Conservation (phyloP, 2,888 invertebrate genomes). For the Dolichopus griseipennis region DNA sequence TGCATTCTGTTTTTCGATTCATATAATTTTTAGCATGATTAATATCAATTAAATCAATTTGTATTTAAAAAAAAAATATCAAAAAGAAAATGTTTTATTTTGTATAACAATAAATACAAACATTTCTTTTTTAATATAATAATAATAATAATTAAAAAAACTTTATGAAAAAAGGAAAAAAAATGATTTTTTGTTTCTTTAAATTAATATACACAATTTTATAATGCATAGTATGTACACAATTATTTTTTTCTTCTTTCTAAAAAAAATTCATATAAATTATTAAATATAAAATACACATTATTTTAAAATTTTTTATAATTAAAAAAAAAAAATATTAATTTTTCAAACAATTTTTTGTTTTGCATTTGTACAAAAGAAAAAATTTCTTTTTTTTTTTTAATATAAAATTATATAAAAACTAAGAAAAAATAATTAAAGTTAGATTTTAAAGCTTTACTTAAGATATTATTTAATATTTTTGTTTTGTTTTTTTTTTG, state of each 20-base stretch:
- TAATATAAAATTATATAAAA: neutral
- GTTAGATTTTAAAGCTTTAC: neutral
- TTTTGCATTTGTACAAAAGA: no score
- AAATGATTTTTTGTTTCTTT: neutral
- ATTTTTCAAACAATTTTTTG: no score
- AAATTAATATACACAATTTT: no score
- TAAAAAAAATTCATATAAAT: neutral
- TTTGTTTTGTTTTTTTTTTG: neutral
- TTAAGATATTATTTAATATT: neutral
- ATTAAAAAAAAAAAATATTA: no score
- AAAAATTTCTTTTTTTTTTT: neutral
- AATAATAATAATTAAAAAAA: neutral
- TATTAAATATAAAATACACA: neutral
- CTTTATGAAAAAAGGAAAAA: neutral
- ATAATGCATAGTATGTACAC: conserved; percentile 1
- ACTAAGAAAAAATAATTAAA: neutral
- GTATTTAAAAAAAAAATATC: no score
- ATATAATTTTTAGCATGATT: no score
- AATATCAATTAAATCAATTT: no score
- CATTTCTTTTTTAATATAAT: neutral
- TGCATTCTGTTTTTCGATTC: no score
- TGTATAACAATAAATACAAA: neutral
- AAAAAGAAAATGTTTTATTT: no score
- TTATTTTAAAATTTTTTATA: no score
- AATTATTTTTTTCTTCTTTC: neutral